phyloP scores from a whole-genome alignment of 2,888 invertebrate genomes.

The Lepidochrysops patricia region DNA sequence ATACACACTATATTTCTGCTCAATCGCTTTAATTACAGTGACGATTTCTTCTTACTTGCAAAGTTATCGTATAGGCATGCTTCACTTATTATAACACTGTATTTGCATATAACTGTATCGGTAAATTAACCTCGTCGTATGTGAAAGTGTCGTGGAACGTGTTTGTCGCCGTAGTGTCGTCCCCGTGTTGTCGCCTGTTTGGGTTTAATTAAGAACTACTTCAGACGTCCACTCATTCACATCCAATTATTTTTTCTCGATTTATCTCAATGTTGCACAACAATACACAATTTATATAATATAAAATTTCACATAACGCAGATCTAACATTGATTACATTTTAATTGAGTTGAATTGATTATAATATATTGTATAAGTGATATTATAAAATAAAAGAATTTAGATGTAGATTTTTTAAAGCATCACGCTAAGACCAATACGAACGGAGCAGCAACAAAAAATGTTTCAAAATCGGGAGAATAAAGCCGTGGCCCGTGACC shows the following conservation, averaged over 20 bases:
- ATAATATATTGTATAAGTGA: too few relatives aligned
- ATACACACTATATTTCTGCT: too few relatives aligned
- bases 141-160: slow-evolving; percentile 8
- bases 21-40: too few relatives aligned
- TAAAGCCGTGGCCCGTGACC: too few relatives aligned
- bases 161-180: background rate
- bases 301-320: background rate
- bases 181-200: background rate
- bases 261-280: background rate
- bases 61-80: background rate
- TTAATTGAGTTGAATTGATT: too few relatives aligned
- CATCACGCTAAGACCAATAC: too few relatives aligned
- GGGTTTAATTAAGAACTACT: background rate
- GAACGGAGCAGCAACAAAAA: too few relatives aligned
- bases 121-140: background rate
- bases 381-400: too few relatives aligned
- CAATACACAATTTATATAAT: background rate
- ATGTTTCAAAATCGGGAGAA: too few relatives aligned
- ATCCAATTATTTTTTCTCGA: background rate
- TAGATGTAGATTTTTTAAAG: too few relatives aligned
- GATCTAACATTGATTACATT: too few relatives aligned
- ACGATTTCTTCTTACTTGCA: background rate
- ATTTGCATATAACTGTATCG: background rate
- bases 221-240: background rate
- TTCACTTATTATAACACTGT: background rate